Conservation (phyloP, 2,797 vertebrate genomes). For the Thripadectes ignobilis region DNA sequence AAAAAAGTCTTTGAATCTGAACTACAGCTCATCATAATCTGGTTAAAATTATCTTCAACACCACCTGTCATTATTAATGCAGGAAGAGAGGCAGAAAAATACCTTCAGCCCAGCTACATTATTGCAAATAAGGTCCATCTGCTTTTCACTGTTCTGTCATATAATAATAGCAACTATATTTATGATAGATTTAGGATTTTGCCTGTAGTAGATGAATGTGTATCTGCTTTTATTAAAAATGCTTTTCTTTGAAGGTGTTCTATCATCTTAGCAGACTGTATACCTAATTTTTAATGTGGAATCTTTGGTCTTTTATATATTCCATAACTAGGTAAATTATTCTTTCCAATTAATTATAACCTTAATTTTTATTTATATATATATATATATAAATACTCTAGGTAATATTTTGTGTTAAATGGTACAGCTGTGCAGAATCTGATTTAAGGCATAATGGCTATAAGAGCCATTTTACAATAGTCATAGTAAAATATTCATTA, state of each 20-base stretch:
- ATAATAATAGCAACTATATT: conserved; percentile 32
- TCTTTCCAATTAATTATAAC: not conserved
- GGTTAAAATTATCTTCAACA: conserved; percentile 76
- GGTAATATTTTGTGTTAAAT: not conserved
- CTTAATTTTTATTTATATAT: not conserved
- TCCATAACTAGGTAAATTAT: not conserved
- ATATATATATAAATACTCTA: not conserved
- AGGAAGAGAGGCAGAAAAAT: conserved; percentile 38
- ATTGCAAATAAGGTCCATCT: conserved; percentile 27
- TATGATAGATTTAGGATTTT: conserved; percentile 38
- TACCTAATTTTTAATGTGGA: not conserved
- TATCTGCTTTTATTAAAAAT: conserved; percentile 52
- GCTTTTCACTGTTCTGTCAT: conserved; percentile 4
- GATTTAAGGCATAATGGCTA: not conserved
- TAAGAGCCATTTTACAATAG: not conserved
- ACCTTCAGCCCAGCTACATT: conserved; percentile 4
- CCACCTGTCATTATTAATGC: conserved; percentile 75
- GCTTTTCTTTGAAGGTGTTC: conserved; percentile 30
- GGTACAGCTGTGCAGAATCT: not conserved
- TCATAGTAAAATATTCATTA: not conserved
- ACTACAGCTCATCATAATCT: conserved; percentile 70
- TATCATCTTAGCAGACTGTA: conserved; percentile 19
- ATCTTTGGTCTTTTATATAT: conserved; percentile 33
- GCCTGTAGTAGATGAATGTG: not conserved
- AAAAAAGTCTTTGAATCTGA: conserved; percentile 69